Conservation (phyloP, 2,113 vertebrate species). For the Agelaius phoeniceus region DNA sequence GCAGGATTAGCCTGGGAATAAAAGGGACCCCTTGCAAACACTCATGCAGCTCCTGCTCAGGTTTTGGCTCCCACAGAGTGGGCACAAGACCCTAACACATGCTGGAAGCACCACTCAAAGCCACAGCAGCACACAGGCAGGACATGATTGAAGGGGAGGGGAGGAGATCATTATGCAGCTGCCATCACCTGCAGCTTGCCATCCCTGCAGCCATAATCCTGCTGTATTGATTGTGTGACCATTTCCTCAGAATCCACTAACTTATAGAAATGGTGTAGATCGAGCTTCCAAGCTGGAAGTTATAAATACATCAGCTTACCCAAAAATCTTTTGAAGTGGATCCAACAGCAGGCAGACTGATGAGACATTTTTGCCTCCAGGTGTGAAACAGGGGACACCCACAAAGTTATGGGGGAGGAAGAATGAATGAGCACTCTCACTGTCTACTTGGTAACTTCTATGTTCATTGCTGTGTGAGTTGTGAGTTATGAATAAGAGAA, state of each 20-base stretch:
- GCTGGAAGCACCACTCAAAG: not conserved
- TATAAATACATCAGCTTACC: not conserved
- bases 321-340: not conserved
- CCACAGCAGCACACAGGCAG: fast-evolving
- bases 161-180: not conserved
- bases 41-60: fast-evolving
- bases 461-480: not conserved
- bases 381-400: not conserved
- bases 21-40: not conserved
- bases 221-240: fast-evolving
- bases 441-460: not conserved
- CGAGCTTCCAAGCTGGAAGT: not conserved
- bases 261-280: not conserved
- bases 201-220: not conserved
- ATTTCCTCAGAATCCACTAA: not conserved
- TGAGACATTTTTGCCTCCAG: not conserved
- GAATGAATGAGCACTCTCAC: not conserved
- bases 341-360: not conserved
- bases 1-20: not conserved
- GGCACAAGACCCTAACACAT: fast-evolving
- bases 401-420: not conserved
- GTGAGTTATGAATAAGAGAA: not conserved
- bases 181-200: not conserved
- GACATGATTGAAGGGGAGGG: not conserved
- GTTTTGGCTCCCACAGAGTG: not conserved